These are phyloP conservation scores for Corythoichthys haematopterus DNA, from an alignment of 2,113 vertebrate species.

Conservation along the genomic window DNA sequence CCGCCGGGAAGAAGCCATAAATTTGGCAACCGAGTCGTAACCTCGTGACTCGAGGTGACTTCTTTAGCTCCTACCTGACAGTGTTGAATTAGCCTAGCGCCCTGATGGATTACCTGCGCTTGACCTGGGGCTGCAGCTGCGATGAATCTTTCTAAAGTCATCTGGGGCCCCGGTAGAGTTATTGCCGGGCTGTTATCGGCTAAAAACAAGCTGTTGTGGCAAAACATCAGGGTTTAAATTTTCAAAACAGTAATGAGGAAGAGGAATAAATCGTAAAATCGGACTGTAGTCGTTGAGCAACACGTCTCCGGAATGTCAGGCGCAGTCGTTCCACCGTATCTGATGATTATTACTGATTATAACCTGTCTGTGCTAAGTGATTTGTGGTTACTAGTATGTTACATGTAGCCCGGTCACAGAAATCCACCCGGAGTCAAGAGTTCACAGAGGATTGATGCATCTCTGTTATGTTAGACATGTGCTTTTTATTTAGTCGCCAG, in stretches of 20 bases:
- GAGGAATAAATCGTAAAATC: not conserved
- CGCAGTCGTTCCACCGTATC: slow-evolving; percentile 9
- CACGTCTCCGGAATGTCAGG: not conserved
- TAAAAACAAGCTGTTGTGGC: slow-evolving; percentile 81
- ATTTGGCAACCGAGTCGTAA: slow-evolving; percentile 53
- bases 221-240: slow-evolving; percentile 65
- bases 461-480: slow-evolving; percentile 59
- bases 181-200: slow-evolving; percentile 77
- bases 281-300: not conserved
- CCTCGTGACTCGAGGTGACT: slow-evolving; percentile 59
- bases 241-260: slow-evolving; percentile 30
- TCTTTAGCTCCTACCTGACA: slow-evolving; percentile 50
- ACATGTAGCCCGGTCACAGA: slow-evolving; percentile 38
- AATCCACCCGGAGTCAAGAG: slow-evolving; percentile 52
- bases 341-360: slow-evolving; percentile 1
- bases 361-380: slow-evolving; percentile 14
- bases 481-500: slow-evolving; percentile 62
- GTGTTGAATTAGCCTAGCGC: slow-evolving; percentile 77
- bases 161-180: slow-evolving; percentile 84
- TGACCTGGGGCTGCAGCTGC: slow-evolving; percentile 81
- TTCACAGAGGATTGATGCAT: slow-evolving; percentile 59
- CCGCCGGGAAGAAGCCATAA: slow-evolving; percentile 36
- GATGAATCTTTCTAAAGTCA: slow-evolving; percentile 94
- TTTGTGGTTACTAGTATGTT: slow-evolving; percentile 24
- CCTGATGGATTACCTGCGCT: slow-evolving; percentile 89